Percentiles rank a stretch among this genome's conserved stretches.
phyloP scores from a whole-genome alignment of 2,888 invertebrate genomes.

The Leptarthrus brevirostris region DNA sequence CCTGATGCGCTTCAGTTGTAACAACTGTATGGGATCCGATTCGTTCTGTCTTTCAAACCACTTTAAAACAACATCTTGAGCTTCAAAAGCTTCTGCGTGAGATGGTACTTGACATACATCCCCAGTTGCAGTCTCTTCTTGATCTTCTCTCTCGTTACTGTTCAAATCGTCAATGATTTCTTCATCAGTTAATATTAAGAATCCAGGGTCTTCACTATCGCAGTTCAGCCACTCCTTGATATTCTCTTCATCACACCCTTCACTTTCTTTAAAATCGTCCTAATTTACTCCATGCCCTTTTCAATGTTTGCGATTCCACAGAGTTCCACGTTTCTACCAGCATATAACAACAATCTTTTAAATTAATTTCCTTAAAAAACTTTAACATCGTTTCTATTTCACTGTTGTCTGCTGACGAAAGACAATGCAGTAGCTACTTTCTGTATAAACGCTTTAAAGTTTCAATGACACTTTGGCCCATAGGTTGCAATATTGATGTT shows the following conservation, averaged over 20 bases:
- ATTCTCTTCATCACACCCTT: conserved; percentile 13
- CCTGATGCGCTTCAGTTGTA: too few relatives aligned
- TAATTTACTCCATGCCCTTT: conserved; percentile 35
- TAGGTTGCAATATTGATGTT: conserved; percentile 43
- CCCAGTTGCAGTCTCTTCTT: conserved; percentile 9
- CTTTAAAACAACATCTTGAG: conserved; percentile 28
- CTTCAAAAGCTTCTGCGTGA: conserved; percentile 28
- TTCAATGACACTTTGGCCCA: conserved; percentile 38
- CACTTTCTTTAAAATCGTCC: not conserved
- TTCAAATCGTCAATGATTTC: conserved; percentile 45
- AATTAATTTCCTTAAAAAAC: conserved; percentile 37
- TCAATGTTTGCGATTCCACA: conserved; percentile 23
- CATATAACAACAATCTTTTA: too few relatives aligned
- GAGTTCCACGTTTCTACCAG: conserved; percentile 41
- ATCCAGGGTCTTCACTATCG: conserved; percentile 7
- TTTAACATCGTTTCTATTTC: conserved; percentile 31
- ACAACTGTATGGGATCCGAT: too few relatives aligned
- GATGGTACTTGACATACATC: too few relatives aligned
- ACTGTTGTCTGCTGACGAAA: conserved; percentile 36
- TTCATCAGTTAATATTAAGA: conserved; percentile 46
- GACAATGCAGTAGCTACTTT: conserved; percentile 37
- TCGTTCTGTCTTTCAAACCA: conserved; percentile 25
- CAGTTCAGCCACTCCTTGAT: conserved; percentile 17
- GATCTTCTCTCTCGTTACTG: conserved; percentile 42
- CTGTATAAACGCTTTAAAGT: conserved; percentile 36